Evolutionary conservation across 53 echinoderm and acorn worm genomes (phyloP), one percentile per base, ranked within the genome.

Genomic region (Astropecten irregularis): DNA sequence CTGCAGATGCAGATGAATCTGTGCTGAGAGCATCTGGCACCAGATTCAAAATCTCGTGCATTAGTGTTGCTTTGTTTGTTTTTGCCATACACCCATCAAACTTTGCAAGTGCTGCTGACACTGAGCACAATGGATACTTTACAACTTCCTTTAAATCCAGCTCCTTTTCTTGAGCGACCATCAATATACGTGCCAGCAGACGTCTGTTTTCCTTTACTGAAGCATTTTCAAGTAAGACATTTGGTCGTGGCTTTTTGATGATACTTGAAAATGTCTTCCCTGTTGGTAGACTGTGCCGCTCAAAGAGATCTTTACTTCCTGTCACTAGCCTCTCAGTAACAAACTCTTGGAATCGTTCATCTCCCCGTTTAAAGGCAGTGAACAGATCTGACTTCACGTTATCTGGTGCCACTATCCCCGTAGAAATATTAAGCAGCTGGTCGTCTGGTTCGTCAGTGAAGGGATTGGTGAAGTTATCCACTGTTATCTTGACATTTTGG

Each of bases 391-490:
- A 13, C 40, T 65, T 26, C 14, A 85, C 77, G 29, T 27, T 71
- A 39, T 74, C 60, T 2, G 70, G 52, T 40, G 90, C 90, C 69
- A 90, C 39, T 29, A 30, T 61, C 28, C 85, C 90, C 3, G 82
- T 79, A 71, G 87, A 29, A 55, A 91, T 83, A n/a, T 91, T 79
- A 14, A 87, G 53, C 49, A 91, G 69, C 32, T 87, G 61, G 37
- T 37, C 58, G n/a, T 82, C 82, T 62, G 62, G 73, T 35, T 82
- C 39, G 3, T 82, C 71, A 71, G n/a, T 49, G 50, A 71, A 50
- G 33, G 52, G 71, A 71, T 49, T 49, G 71, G 71, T 33, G 71
- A 71, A 71, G 14, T 51, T 51, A 71, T 71, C 71, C 6, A 71
- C 71, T 34, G 71, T 71, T 32, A 30, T 28, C 53, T n/a, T 71